phyloP scores from a whole-genome alignment of 2,888 invertebrate genomes.

The Monopis laevigella region DNA sequence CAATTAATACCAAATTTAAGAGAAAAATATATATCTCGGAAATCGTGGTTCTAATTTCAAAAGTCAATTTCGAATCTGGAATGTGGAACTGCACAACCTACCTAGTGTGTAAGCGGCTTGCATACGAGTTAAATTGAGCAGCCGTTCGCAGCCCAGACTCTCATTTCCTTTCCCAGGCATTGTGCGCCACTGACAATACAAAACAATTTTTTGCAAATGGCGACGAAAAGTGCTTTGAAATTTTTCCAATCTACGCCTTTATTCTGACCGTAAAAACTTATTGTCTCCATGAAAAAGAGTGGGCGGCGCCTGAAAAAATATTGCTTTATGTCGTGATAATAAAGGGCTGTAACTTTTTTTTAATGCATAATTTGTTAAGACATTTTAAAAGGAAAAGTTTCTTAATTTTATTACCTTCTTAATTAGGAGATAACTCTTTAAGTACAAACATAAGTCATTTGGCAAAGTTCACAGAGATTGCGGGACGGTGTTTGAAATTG shows the following conservation, averaged over 20 bases:
- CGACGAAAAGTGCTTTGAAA: conserved; percentile 63
- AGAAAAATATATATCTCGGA: too few species aligned
- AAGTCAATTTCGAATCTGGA: too few species aligned
- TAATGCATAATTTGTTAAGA: conserved; percentile 22
- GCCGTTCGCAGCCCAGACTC: conserved; percentile 52
- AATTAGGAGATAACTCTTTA: conserved; percentile 57
- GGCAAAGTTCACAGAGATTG: conserved; percentile 49
- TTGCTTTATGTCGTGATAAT: conserved; percentile 16
- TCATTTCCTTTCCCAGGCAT: conserved; percentile 62
- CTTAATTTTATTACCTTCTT: conserved; percentile 52
- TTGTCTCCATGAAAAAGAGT: conserved; percentile 45
- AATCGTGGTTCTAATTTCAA: too few species aligned
- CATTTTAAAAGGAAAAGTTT: conserved; percentile 37
- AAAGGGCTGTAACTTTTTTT: neutral
- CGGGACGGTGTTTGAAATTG: conserved; percentile 40
- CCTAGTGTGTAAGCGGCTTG: too few species aligned
- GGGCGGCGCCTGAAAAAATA: conserved; percentile 30
- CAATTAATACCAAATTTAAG: too few species aligned
- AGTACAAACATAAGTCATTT: conserved; percentile 57
- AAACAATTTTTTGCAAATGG: conserved; percentile 59
- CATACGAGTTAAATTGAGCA: conserved; percentile 60
- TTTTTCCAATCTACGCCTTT: conserved; percentile 62
- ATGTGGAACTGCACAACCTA: too few species aligned
- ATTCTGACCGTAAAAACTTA: conserved; percentile 56
- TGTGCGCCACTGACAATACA: conserved; percentile 63